Percentiles rank a stretch among this genome's conserved stretches.
phyloP scores from a whole-genome alignment of 2,113 vertebrate species.

The Enhydra lutris region DNA sequence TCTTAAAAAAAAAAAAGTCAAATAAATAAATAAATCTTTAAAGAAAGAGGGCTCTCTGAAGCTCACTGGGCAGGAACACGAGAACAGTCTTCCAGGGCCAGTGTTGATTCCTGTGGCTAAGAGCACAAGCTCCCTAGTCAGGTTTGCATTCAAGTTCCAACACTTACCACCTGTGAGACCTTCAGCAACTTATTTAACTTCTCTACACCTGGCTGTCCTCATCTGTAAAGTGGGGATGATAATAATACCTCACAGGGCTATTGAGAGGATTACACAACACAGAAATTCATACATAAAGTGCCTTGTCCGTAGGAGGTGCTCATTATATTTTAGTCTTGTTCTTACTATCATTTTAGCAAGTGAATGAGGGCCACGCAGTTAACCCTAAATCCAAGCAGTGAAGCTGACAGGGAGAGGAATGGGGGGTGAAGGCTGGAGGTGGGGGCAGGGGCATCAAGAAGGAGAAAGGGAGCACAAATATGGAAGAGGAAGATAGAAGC shows the following conservation, averaged over 20 bases:
- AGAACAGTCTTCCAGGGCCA: neutral
- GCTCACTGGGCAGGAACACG: neutral
- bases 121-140: neutral
- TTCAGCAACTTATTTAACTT: neutral
- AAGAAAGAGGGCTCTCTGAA: neutral
- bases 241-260: neutral
- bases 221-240: neutral
- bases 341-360: neutral
- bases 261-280: neutral
- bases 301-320: neutral
- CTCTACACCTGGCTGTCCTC: neutral
- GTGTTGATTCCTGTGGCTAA: neutral
- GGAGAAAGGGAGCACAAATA: neutral
- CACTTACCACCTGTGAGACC: neutral
- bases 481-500: neutral
- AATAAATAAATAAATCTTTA: neutral
- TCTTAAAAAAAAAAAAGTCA: too few relatives aligned
- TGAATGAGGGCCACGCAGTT: neutral
- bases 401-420: neutral
- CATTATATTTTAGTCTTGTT: neutral
- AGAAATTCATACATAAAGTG: neutral
- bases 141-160: neutral
- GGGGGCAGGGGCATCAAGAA: neutral
- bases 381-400: neutral
- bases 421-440: neutral